phyloP scores from a whole-genome alignment of 1,140 invertebrate genomes.

The Berghia stephanieae region DNA sequence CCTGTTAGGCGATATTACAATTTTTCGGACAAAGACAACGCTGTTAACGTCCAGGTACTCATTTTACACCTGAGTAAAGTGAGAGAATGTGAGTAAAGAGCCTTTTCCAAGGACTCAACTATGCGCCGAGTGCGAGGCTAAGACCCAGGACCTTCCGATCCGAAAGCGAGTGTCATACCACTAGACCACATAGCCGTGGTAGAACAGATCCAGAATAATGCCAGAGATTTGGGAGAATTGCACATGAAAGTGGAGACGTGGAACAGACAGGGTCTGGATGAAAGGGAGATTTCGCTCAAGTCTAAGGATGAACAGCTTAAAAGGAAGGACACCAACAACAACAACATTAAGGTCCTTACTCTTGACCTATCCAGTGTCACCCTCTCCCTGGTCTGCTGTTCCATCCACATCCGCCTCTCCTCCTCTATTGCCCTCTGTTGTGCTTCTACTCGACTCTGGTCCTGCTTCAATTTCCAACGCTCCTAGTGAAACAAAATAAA shows the following conservation, averaged over 20 bases:
- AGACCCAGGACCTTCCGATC: too few species aligned
- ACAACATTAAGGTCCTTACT: conserved; percentile 39
- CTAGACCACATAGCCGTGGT: too few species aligned
- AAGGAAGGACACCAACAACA: conserved; percentile 42
- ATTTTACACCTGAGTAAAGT: too few species aligned
- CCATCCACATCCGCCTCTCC: conserved; percentile 54
- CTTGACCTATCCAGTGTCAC: conserved; percentile 55
- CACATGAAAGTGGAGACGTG: conserved; percentile 56
- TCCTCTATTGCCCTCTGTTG: conserved; percentile 54
- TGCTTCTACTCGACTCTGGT: conserved; percentile 53
- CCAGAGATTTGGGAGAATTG: conserved; percentile 55
- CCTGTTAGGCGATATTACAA: too few species aligned
- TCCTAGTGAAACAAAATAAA: conserved; percentile 48
- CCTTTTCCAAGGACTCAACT: too few species aligned
- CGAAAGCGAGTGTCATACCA: too few species aligned
- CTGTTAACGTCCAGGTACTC: too few species aligned
- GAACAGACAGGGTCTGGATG: conserved; percentile 58
- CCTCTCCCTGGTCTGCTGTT: conserved; percentile 59
- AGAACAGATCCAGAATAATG: conserved; percentile 59
- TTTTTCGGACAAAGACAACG: too few species aligned
- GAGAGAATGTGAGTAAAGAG: too few species aligned
- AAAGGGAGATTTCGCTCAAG: conserved; percentile 57
- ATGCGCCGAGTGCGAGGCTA: too few species aligned
- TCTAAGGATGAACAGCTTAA: conserved; percentile 62
- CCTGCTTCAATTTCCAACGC: conserved; percentile 63